Percentiles rank a stretch among this genome's conserved stretches.
Evolutionary conservation across 23 tunicate species (phyloP).

Genomic region (Styela clava): DNA sequence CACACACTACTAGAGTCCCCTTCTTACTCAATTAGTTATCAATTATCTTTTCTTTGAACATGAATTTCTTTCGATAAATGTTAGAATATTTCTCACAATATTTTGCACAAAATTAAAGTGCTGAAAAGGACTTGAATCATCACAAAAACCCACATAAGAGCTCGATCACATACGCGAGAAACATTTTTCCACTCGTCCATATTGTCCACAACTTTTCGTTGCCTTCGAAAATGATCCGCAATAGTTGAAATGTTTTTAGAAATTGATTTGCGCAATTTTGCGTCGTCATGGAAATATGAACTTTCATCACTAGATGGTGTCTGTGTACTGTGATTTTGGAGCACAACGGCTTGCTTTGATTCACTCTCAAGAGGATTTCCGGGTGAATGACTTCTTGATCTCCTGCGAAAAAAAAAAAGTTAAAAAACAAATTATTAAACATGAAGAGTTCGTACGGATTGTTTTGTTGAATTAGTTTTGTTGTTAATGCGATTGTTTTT

Average conservation of each 20-base stretch:
- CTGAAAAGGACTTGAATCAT: constrained; percentile 6
- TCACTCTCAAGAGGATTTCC: background rate
- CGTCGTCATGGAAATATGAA: background rate
- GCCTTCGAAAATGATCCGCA: constrained; percentile 13
- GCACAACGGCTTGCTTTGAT: background rate
- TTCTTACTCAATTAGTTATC: too few relatives aligned
- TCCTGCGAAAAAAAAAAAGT: background rate
- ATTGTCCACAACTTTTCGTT: background rate
- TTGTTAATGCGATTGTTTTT: background rate
- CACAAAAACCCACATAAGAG: constrained; percentile 14
- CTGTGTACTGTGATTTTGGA: background rate
- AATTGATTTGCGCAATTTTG: background rate
- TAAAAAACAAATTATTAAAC: background rate
- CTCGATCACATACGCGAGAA: background rate
- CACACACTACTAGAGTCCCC: too few relatives aligned
- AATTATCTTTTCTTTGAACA: too few relatives aligned
- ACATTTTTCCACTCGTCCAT: constrained; percentile 24
- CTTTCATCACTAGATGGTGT: background rate
- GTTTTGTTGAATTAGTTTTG: background rate
- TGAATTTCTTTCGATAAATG: too few relatives aligned
- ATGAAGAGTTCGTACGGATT: background rate
- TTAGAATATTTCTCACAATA: constrained; percentile 17
- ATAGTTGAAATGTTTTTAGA: background rate
- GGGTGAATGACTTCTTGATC: background rate
- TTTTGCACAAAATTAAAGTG: constrained; percentile 7